These are phyloP conservation scores for Nomada goodeniana DNA, from an alignment of 2,888 invertebrate species.

Conservation along the genomic window DNA sequence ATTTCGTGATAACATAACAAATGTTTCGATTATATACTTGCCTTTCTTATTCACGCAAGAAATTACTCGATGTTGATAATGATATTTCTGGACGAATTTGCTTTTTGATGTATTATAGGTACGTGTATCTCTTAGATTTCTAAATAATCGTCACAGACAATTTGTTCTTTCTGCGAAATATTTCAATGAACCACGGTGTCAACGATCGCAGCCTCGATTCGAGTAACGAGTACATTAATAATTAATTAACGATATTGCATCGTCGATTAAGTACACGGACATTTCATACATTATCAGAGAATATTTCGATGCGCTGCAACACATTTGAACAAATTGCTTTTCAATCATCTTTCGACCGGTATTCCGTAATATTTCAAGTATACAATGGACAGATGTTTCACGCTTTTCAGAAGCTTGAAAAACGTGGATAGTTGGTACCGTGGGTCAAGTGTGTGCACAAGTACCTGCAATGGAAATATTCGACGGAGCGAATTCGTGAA, in stretches of 20 bases:
- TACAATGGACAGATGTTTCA: conserved; percentile 2
- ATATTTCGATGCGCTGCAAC: not conserved
- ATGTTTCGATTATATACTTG: not conserved
- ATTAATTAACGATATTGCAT: too few relatives aligned
- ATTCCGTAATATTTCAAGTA: conserved; percentile 17
- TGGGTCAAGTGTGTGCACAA: not conserved
- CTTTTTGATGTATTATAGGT: too few relatives aligned
- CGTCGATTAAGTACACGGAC: not conserved
- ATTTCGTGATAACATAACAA: not conserved
- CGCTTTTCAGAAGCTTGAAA: not conserved
- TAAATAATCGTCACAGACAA: too few relatives aligned
- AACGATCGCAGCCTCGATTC: too few relatives aligned
- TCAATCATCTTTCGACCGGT: not conserved
- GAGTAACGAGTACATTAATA: too few relatives aligned
- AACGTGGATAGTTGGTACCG: not conserved
- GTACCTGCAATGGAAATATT: conserved; percentile 11
- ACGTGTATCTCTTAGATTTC: too few relatives aligned
- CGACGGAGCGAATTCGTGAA: not conserved
- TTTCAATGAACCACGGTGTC: too few relatives aligned
- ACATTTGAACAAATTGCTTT: not conserved
- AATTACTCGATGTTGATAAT: too few relatives aligned
- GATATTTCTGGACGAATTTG: too few relatives aligned
- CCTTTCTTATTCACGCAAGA: too few relatives aligned
- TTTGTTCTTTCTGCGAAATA: too few relatives aligned
- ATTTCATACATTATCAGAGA: not conserved